Evolutionary conservation across 2,888 invertebrate species (phyloP).

Genomic region (Ophion ventricosus): DNA sequence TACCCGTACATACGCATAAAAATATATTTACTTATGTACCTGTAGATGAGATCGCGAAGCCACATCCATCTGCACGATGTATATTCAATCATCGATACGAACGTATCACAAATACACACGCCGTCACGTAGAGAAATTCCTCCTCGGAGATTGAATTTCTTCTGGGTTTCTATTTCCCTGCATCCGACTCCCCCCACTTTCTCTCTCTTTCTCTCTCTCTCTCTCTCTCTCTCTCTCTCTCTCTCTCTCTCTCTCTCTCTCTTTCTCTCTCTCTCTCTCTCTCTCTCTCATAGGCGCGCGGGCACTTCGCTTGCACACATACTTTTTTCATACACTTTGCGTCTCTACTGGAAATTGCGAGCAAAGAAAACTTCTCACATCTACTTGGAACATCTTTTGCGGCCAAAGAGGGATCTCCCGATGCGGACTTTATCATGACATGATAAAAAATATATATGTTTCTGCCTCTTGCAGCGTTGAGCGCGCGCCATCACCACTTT

Average conservation of each 20-base stretch:
- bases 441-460: conserved; percentile 16
- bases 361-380: conserved; percentile 22
- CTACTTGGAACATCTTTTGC: neutral
- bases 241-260: conserved; percentile 18
- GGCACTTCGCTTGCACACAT: conserved; percentile 15
- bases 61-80: conserved; percentile 51
- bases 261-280: conserved; percentile 18
- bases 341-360: conserved; percentile 35
- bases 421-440: conserved; percentile 4
- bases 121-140: conserved; percentile 56
- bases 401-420: neutral
- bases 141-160: conserved; percentile 66
- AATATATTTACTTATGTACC: conserved; percentile 16
- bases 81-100: conserved; percentile 66
- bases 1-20: neutral
- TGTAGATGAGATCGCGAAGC: conserved; percentile 33
- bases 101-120: conserved; percentile 57
- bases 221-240: conserved; percentile 15
- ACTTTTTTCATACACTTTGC: conserved; percentile 43
- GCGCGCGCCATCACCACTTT: neutral
- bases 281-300: neutral
- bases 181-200: conserved; percentile 29
- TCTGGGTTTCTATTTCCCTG: conserved; percentile 44
- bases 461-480: neutral
- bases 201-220: neutral